Base-by-base conservation (phyloP, 2,797 vertebrate genomes). In the Limosa lapponica region DNA sequence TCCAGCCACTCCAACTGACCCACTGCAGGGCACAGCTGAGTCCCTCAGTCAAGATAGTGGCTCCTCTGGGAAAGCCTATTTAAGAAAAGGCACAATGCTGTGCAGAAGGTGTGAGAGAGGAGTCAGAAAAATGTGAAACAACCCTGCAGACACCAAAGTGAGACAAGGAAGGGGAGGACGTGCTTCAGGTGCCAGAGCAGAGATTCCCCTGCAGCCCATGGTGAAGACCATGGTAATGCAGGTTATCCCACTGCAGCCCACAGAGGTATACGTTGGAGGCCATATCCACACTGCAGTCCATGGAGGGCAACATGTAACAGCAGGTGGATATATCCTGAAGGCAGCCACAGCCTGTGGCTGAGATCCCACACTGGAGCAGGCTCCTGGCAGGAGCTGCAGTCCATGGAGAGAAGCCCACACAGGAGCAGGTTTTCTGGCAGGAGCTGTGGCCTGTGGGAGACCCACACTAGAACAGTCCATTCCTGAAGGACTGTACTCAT, bases 201-300 rank as follows among this genome's bases (percentile, higher is more conserved):
- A 74, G 5, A 44, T 4, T 54, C 5, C 9, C 17, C 12, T 18
- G 9, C 23, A 57, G 14, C 6, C 13, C 0, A 0, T 49, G 16
- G 9, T 41, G 59, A 72, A 57, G 34, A 28, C 2, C 8, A 20
- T 10, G 19, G 8, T 20, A 34, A 36, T 0, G 1, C 4, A 72
- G 19, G 5, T 5, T 79, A 22, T 34, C 3, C 2, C 3, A 2
- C 19, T 59, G 39, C 25, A 83, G 32, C 18, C 43, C 25, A 13
- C 1, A 51, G 62, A 52, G 6, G 8, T 39, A 23, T 9, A 51
- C 0, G 1, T 0, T 32, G 27, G 14, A 55, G 13, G 20, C 48
- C 2, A 24, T 12, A 46, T n/a, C 8, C 19, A 41, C 34, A 36
- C 4, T 12, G n/a, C 39, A 82, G 16, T 13, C 54, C 19, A 16